A percentile compares a stretch with the other conserved stretches of the same genome.
Conservation (phyloP, 2,797 vertebrate species). For the Danio albolineatus region DNA sequence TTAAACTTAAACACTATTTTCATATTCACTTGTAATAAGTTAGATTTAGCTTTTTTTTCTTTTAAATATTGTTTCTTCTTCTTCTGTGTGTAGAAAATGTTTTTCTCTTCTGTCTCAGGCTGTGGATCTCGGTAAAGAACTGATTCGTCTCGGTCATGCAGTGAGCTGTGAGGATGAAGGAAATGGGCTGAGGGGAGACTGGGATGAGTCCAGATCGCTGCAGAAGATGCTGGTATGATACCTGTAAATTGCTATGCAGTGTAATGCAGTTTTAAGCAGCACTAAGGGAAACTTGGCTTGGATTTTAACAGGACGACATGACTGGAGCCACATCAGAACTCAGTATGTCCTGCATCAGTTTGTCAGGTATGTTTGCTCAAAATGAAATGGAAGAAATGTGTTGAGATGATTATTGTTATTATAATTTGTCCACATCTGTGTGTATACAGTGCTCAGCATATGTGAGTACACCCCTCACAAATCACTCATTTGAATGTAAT, state of each 20-base stretch:
- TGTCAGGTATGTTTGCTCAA: constrained; percentile 77
- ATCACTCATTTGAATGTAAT: too few species aligned
- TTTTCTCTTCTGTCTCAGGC: constrained; percentile 66
- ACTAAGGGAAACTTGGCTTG: constrained; percentile 4
- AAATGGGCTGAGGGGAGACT: constrained; percentile 61
- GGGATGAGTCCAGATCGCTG: constrained; percentile 64
- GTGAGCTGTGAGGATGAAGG: constrained; percentile 71
- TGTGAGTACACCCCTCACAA: too few species aligned
- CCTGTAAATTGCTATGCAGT: neutral
- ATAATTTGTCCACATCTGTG: too few species aligned
- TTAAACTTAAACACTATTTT: too few species aligned
- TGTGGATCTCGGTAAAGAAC: constrained; percentile 85
- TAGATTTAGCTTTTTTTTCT: too few species aligned
- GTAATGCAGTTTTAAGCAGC: neutral
- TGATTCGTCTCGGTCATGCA: constrained; percentile 82
- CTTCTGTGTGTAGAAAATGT: too few species aligned
- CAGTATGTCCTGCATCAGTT: constrained; percentile 83
- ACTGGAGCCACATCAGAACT: constrained; percentile 76
- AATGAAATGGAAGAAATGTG: neutral
- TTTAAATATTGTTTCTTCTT: too few species aligned
- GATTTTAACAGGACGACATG: constrained; percentile 74
- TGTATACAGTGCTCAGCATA: too few species aligned
- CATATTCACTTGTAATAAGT: too few species aligned
- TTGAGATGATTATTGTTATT: too few species aligned
- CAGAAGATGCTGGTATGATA: constrained; percentile 78